Base-by-base conservation (phyloP, 2,797 vertebrate species). In the Peromyscus attwateri region DNA sequence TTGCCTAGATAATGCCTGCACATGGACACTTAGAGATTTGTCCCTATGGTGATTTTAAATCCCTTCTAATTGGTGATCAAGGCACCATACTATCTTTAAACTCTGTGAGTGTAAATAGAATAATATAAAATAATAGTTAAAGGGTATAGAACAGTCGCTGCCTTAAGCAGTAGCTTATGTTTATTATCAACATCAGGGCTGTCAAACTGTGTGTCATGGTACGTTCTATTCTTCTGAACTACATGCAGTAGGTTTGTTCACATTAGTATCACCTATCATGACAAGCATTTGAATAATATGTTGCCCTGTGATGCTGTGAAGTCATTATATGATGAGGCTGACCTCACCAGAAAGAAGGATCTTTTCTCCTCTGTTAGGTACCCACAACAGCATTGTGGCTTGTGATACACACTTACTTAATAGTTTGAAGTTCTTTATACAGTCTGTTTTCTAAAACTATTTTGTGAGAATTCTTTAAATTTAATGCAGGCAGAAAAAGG, bases 281-380 rank as follows among this genome's bases (percentile, higher is more conserved):
- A 46, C 55, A 73, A 43, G 16, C 1, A 29, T 8, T 5, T 43
- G 10, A 37, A 16, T 85, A 37, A 8, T 40, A 5, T 25, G 2
- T 70, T 37, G n/a, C 3, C 1, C 11, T 57, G 12, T n/a, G 37
- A 82, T 0, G 4, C 2, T 3, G 5, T 40, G 31, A 62, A 21
- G 2, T 79, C 14, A 25, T 16, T 0, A 21, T 2, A 2, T 62
- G 6, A 27, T 34, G 6, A 87, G 16, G 3, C 21, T 29, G 13
- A 3, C 40, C 43, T 70, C 23, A 70, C 52, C 29, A 64, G 40
- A 34, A 49, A 62, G 43, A 46, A 12, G 52, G 37, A 27, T 43
- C 6, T 64, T 68, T 43, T 81, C 10, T 34, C 6, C 17, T 79
- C 5, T 46, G 2, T 57, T 46, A 66, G 6, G 5, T 3, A 62